Conservation (phyloP, 2,113 vertebrate species). For the Catharus bicknelli region DNA sequence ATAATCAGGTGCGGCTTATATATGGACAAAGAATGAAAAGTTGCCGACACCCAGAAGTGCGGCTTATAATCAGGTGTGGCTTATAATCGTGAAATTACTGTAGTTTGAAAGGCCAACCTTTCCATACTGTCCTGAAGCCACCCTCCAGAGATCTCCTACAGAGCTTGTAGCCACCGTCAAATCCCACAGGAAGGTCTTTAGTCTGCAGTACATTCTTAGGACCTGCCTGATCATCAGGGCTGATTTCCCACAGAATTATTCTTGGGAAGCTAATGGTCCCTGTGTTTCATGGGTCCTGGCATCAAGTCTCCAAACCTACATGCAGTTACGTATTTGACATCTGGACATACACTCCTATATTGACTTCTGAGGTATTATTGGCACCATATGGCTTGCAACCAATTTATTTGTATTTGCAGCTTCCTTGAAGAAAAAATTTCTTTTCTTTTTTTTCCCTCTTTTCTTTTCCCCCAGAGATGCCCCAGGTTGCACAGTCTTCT, state of each 20-base stretch:
- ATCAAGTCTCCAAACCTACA: not conserved
- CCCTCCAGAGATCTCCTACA: not conserved
- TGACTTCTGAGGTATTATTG: not conserved
- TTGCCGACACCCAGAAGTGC: too few relatives aligned
- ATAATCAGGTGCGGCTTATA: too few relatives aligned
- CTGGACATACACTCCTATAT: not conserved
- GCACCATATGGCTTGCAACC: not conserved
- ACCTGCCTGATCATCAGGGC: not conserved
- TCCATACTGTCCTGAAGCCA: not conserved
- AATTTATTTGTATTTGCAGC: not conserved
- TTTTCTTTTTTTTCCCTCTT: not conserved
- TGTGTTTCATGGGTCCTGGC: not conserved
- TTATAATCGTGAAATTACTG: too few relatives aligned
- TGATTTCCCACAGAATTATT: not conserved
- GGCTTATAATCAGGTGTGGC: too few relatives aligned
- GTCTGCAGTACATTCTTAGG: not conserved
- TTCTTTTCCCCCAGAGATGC: not conserved
- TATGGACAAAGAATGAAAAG: too few relatives aligned
- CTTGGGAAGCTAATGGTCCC: not conserved
- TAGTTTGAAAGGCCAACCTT: not conserved
- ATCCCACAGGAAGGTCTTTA: not conserved
- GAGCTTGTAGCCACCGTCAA: not conserved
- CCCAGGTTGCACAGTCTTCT: not conserved
- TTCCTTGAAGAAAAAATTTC: not conserved
- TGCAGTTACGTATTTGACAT: rapidly evolving